phyloP scores from a whole-genome alignment of 2,113 vertebrate genomes.

The Arenaria interpres region DNA sequence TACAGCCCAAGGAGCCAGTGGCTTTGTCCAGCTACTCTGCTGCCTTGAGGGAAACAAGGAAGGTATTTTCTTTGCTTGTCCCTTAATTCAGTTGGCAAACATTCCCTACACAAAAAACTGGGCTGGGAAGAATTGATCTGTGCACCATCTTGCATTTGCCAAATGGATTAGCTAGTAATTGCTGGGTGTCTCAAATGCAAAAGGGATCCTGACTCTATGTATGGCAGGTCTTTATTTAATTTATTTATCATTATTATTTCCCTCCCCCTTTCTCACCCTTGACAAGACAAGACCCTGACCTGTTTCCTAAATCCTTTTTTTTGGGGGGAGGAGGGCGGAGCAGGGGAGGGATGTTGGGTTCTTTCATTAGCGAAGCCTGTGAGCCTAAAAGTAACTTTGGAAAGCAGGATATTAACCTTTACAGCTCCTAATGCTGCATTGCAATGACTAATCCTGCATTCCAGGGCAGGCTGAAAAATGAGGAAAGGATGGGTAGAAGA shows the following conservation, averaged over 20 bases:
- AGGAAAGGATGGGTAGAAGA: not conserved
- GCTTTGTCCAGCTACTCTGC: not conserved
- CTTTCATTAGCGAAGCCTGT: conserved; percentile 44
- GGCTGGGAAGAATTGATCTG: conserved; percentile 8
- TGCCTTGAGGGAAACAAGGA: conserved; percentile 22
- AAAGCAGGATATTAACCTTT: conserved; percentile 53
- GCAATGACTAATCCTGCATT: conserved; percentile 49
- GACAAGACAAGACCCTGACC: not conserved
- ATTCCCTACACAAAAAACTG: conserved; percentile 3
- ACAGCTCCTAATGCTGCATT: not conserved
- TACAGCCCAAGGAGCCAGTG: not conserved
- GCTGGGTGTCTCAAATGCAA: not conserved
- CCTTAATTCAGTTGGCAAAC: conserved; percentile 64
- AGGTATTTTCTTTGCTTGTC: conserved; percentile 1
- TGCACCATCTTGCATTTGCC: conserved; percentile 59
- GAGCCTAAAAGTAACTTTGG: conserved; percentile 7
- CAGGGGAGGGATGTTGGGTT: not conserved
- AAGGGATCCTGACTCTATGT: not conserved
- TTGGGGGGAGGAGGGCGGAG: not conserved
- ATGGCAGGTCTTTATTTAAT: conserved; percentile 8
- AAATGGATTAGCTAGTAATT: conserved; percentile 65
- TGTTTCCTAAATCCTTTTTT: conserved; percentile 30
- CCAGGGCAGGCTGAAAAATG: not conserved
- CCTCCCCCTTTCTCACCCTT: conserved; percentile 14
- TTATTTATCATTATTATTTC: conserved; percentile 43